Evolutionary conservation across 1,140 invertebrate species (phyloP), one percentile per base, ranked within the genome.

Genomic region (Zaprionus nigranus): DNA sequence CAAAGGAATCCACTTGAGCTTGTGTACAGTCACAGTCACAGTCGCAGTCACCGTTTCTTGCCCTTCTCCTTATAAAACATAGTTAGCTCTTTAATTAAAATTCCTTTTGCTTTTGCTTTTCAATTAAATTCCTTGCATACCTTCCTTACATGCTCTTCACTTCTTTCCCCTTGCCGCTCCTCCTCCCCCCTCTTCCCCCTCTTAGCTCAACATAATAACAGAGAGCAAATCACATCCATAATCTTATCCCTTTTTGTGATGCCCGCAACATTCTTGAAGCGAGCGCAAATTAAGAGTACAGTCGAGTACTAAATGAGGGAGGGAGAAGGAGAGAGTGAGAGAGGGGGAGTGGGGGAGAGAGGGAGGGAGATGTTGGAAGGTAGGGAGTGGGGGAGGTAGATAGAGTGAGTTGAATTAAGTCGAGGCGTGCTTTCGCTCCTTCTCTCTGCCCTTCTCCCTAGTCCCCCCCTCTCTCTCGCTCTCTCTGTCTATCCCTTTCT

Each of bases 251-350:
- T 49, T 9, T 46, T 51, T 51, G 26, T 34, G 15, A 58, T 49
- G 43, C 40, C 34, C 68, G 20, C 58, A 61, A 43, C 74, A 72
- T 71, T 71, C 62, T 43, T 30, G 20, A 62, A 62, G 49, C 38
- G 24, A 66, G 54, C 75, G 69, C 77, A 85, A 84, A 84, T 84
- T 58, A 85, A 84, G 46, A 51, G 82, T 85, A 86, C 82, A 86
- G 75, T 85, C 82, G 66, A 46, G 40, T 17, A 46, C n/a, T 34
- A 11, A 34, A 34, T 34, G 30, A 34, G 30, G 22, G 26, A 22
- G 11, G 20, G 49, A 46, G 26, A 22, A 6, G 20, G 49, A 46
- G 63, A 26, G 36, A 46, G 11, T 24, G n/a, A 46, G 7, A 2
- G 7, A 9, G n/a, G 4, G 36, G 36, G 12, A n/a, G n/a, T n/a